Conservation (phyloP, 2,113 vertebrate genomes). For the Apaloderma vittatum region DNA sequence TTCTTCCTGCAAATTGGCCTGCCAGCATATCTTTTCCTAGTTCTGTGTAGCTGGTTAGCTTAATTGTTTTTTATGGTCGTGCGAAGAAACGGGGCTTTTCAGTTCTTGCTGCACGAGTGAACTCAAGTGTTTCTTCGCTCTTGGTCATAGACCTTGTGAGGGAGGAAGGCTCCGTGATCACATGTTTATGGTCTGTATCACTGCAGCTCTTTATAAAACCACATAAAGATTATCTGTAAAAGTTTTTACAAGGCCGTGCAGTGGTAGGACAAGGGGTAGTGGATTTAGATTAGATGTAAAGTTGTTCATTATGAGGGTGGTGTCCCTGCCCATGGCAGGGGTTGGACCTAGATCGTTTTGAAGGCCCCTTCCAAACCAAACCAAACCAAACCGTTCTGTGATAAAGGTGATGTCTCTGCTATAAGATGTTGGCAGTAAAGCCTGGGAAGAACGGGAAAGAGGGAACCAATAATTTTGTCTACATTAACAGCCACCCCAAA, state of each 20-base stretch:
- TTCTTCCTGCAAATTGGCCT: not conserved
- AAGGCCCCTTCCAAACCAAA: not conserved
- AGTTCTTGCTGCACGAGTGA: not conserved
- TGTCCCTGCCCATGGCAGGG: not conserved
- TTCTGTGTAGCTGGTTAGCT: not conserved
- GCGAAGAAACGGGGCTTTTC: not conserved
- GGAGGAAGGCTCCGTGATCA: not conserved
- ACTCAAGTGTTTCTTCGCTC: not conserved
- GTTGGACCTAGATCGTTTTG: not conserved
- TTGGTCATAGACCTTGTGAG: not conserved
- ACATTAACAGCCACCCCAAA: not conserved
- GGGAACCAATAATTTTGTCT: not conserved
- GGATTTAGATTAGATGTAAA: not conserved
- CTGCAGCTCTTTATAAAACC: not conserved
- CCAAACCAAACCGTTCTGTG: not conserved
- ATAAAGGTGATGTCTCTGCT: not conserved
- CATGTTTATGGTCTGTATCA: not conserved
- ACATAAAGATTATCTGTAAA: not conserved
- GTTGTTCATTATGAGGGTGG: not conserved
- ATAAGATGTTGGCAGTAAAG: not conserved
- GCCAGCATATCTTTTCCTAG: not conserved
- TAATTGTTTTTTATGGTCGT: conserved; percentile 30
- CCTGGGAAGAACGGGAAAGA: not conserved
- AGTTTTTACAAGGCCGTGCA: not conserved
- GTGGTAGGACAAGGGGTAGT: not conserved